These are phyloP conservation scores for Gopherus evgoodei DNA, from an alignment of 2,113 vertebrate species.

Conservation along the genomic window DNA sequence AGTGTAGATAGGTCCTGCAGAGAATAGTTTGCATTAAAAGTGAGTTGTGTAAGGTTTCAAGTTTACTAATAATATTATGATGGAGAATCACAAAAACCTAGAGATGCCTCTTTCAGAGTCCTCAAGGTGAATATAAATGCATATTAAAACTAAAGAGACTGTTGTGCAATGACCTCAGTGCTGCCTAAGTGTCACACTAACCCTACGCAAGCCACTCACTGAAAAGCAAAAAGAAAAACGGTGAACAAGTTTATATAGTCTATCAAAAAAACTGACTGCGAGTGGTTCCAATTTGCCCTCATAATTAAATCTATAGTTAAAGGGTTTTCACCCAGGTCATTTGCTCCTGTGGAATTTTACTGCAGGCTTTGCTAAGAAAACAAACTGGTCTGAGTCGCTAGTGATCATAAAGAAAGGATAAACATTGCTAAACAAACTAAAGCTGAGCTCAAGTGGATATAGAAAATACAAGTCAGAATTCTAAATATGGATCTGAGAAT, in stretches of 20 bases:
- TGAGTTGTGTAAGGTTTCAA: slow-evolving; percentile 65
- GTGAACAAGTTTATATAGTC: slow-evolving; percentile 82
- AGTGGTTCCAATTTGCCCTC: slow-evolving; percentile 95
- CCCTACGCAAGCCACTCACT: slow-evolving; percentile 69
- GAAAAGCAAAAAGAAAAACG: slow-evolving; percentile 74
- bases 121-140: slow-evolving; percentile 15
- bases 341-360: slow-evolving; percentile 86
- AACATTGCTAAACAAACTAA: slow-evolving; percentile 74
- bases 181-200: slow-evolving; percentile 71
- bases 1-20: neutral
- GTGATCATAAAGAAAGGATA: slow-evolving; percentile 66
- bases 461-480: slow-evolving; percentile 77
- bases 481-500: slow-evolving; percentile 83
- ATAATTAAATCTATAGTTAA: slow-evolving; percentile 92
- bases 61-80: slow-evolving; percentile 57
- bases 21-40: slow-evolving; percentile 65
- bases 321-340: slow-evolving; percentile 88
- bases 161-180: neutral
- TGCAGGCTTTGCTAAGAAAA: slow-evolving; percentile 83
- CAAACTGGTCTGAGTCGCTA: slow-evolving; percentile 71
- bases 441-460: slow-evolving; percentile 75
- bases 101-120: slow-evolving; percentile 2
- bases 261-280: slow-evolving; percentile 86
- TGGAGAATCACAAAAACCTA: slow-evolving; percentile 9
- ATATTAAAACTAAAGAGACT: neutral